Evolutionary conservation across 1,140 invertebrate species (phyloP).

Genomic region (Ceratina japonica): DNA sequence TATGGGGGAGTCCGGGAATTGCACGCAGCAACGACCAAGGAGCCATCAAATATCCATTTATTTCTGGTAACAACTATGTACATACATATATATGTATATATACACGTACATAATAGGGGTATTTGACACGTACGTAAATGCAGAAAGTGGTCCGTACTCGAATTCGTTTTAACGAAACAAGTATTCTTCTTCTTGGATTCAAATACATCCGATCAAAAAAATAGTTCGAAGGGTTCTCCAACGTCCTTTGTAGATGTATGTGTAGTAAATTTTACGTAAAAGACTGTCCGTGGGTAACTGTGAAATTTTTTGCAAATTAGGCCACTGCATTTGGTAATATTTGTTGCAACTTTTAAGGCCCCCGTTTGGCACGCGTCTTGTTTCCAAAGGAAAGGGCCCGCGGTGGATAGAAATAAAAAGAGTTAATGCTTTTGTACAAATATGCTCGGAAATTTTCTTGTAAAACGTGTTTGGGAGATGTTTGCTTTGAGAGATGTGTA

Average conservation of each 20-base stretch:
- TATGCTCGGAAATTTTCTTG: not conserved
- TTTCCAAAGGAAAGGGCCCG: not conserved
- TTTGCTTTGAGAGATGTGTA: not conserved
- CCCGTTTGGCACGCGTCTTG: not conserved
- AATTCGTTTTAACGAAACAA: not conserved
- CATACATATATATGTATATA: constrained; percentile 28
- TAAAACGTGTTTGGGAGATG: not conserved
- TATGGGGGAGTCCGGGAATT: not conserved
- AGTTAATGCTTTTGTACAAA: not conserved
- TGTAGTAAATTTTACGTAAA: no score
- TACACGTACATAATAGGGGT: constrained; percentile 16
- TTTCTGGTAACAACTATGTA: constrained; percentile 50
- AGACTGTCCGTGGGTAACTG: not conserved
- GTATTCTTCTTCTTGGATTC: not conserved
- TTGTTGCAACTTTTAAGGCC: not conserved
- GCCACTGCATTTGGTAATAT: constrained; percentile 7
- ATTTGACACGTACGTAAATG: constrained; percentile 42
- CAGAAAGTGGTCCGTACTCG: constrained; percentile 40
- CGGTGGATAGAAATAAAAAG: not conserved
- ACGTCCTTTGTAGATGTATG: not conserved
- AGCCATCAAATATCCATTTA: constrained; percentile 49
- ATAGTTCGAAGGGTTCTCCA: not conserved
- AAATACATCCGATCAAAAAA: constrained; percentile 14
- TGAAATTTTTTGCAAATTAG: constrained; percentile 13
- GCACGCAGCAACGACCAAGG: not conserved